Base-by-base conservation (phyloP, 2,797 vertebrate species). In the Alcedo quadribrachys region DNA sequence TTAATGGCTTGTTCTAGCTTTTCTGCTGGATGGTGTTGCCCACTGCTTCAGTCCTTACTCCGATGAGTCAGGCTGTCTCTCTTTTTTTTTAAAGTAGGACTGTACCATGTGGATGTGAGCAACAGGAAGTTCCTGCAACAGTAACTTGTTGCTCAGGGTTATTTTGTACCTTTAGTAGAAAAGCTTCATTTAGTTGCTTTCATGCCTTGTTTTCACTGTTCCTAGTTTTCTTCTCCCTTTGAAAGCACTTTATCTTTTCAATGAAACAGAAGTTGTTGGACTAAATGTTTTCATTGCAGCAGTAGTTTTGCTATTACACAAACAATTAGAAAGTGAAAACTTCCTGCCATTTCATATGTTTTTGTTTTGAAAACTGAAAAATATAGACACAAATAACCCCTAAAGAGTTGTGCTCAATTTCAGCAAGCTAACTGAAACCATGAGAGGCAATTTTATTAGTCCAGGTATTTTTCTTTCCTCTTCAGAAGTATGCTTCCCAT, bases 361-460 rank as follows among this genome's bases (percentile, higher is more conserved):
- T 86, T 22, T 58, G 55, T 91, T 94, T 93, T 66, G 88, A 94
- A 92, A 90, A 68, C 50, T 55, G 66, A 63, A 86, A 88, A 82
- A 82, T 18, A 15, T 7, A 86, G 81, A 70, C 60, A 79, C 71
- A 79, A 66, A 69, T 61, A 89, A 76, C 22, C 55, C 75, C 75
- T 46, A 0, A 71, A 78, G 12, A 68, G 54, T 18, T 86, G 30
- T 68, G 45, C 62, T 87, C 28, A 5, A 28, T 78, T 28, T 4
- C 74, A 71, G 77, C 0, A 0, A 81, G 58, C 73, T 90, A 71
- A 85, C 62, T 46, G 58, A 81, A 77, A 87, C 61, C 55, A 11
- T 11, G 58, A 43, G 43, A 82, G n/a, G 68, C 46, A 63, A 57
- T 81, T 28, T 46, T 48, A 6, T 21, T 71, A 20, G 9, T 35